Percentiles rank a stretch among this genome's conserved stretches.
Evolutionary conservation across 2,888 invertebrate genomes (phyloP).

Genomic region (Epirrhoe tristata): DNA sequence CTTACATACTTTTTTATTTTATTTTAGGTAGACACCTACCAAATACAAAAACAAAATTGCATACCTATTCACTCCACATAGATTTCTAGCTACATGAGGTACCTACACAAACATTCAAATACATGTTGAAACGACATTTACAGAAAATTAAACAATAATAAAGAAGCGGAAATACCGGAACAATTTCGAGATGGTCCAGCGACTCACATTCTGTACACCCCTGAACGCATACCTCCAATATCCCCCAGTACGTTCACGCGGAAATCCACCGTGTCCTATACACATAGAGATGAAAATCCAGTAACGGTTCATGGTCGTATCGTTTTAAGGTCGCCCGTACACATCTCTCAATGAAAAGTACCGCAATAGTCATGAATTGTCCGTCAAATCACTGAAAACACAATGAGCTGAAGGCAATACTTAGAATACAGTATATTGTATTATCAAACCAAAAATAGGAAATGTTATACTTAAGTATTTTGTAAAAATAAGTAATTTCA

Average conservation of each 20-base stretch:
- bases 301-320: conserved; percentile 8
- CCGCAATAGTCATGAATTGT: conserved; percentile 59
- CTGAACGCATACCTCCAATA: conserved; percentile 28
- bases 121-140: conserved; percentile 26
- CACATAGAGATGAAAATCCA: conserved; percentile 2
- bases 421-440: conserved; percentile 37
- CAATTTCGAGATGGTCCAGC: conserved; percentile 71
- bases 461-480: neutral
- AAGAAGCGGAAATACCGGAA: conserved; percentile 64
- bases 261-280: neutral
- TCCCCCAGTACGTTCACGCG: conserved; percentile 7
- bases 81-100: neutral
- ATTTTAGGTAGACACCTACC: too few relatives aligned
- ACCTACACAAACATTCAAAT: conserved; percentile 11
- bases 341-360: conserved; percentile 60
- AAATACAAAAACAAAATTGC: neutral
- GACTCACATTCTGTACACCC: conserved; percentile 54
- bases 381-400: conserved; percentile 54
- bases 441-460: neutral
- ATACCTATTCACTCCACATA: neutral
- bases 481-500: too few relatives aligned
- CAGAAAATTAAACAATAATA: conserved; percentile 48
- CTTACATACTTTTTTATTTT: too few relatives aligned
- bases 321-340: conserved; percentile 42
- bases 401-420: conserved; percentile 54